Conservation (phyloP, 2,797 vertebrate genomes). For the Danio kyathit region DNA sequence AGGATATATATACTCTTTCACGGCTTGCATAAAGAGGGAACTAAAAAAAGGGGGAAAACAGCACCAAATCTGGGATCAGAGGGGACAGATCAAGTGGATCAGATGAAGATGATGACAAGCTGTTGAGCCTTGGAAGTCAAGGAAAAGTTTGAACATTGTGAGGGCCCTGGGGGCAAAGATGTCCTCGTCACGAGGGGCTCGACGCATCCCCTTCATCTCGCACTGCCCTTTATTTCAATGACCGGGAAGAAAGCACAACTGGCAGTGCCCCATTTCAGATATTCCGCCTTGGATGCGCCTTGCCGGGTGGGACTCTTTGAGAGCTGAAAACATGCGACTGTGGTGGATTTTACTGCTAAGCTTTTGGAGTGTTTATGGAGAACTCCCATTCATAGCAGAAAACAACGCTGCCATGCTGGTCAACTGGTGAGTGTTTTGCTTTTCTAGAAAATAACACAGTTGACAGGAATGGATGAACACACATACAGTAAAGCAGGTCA, state of each 20-base stretch:
- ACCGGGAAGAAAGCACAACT: constrained; percentile 64
- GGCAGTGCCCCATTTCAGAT: constrained; percentile 62
- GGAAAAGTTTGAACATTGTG: constrained; percentile 63
- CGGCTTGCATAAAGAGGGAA: not conserved
- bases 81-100: constrained; percentile 59
- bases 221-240: constrained; percentile 62
- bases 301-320: constrained; percentile 66
- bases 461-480: not conserved
- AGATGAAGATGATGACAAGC: constrained; percentile 66
- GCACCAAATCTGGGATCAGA: constrained; percentile 56
- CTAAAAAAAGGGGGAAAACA: constrained; percentile 39
- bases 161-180: constrained; percentile 65
- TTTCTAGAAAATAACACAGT: not conserved
- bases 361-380: constrained; percentile 84
- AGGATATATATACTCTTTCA: constrained; percentile 52
- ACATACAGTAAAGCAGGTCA: not conserved
- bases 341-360: constrained; percentile 88
- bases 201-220: constrained; percentile 14
- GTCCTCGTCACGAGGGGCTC: constrained; percentile 64
- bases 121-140: constrained; percentile 61
- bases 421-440: constrained; percentile 89
- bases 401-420: constrained; percentile 93
- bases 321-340: constrained; percentile 76
- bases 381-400: constrained; percentile 91
- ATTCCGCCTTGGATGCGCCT: constrained; percentile 65